Evolutionary conservation across 2,797 vertebrate genomes (phyloP), one percentile per base, ranked within the genome.

Genomic region (Sebastes elongatus): DNA sequence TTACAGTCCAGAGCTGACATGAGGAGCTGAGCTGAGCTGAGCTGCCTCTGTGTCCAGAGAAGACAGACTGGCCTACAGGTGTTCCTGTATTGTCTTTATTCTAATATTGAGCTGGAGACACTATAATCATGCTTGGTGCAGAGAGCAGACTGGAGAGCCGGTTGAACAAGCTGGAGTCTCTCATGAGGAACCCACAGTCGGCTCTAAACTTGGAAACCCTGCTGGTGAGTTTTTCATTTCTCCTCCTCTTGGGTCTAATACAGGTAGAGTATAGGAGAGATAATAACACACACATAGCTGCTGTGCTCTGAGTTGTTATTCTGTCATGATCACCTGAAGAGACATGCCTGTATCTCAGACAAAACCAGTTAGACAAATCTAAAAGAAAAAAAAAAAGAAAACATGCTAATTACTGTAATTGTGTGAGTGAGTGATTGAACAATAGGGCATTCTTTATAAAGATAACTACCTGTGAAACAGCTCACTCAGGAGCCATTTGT

Each of bases 131-230:
- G 90, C 89, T 86, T 10, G 95, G 95, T 88, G 95, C 94, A 60
- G 96, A 95, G 90, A 92, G 88, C 89, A 91, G 93, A 78, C 61
- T 94, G 80, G 95, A 95, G 2, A 93, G 83, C 92, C 94, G 93
- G 77, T 72, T 96, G 33, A 87, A 80, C 78, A 92, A 87, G 88
- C 92, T 96, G 92, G 95, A 96, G 81, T 52, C 88, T 23, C 84
- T 95, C 62, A 92, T 96, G 86, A 95, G 78, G 83, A 92, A 92
- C 65, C 95, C 93, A 1, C 84, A 87, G 79, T 95, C 95, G 35
- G 83, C 88, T 0, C 80, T 96, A 7, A 96, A 96, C 86, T 35
- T 96, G 90, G 94, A 93, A 80, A 95, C 95, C 3, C 86, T 96
- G 10, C 89, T 96, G 95, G 96, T 96, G 88, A 96, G 96, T 33